Conservation (phyloP, 2,888 invertebrate genomes). For the Chrysolina americana region DNA sequence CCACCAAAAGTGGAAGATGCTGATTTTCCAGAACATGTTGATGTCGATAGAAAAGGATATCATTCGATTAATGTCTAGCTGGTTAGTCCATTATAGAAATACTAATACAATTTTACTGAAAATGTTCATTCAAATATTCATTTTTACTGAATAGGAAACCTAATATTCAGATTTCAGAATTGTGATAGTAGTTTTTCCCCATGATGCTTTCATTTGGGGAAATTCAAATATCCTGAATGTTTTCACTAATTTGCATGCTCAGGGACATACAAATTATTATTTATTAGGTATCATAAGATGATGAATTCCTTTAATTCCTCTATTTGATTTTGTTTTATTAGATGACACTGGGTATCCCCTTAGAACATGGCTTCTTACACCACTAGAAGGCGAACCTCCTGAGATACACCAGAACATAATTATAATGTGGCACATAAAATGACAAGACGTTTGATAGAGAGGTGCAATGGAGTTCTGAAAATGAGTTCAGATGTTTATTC, state of each 20-base stretch:
- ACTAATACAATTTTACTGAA: too few species aligned
- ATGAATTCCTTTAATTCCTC: too few species aligned
- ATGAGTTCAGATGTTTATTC: too few species aligned
- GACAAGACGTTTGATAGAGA: too few species aligned
- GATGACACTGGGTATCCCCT: too few species aligned
- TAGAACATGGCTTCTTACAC: too few species aligned
- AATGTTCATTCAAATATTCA: background rate
- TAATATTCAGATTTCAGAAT: background rate
- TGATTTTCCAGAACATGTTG: slow-evolving; percentile 36
- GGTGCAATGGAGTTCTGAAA: too few species aligned
- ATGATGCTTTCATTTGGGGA: slow-evolving; percentile 34
- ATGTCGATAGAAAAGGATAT: slow-evolving; percentile 41
- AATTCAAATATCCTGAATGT: background rate
- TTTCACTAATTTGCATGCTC: background rate
- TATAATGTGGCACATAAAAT: too few species aligned
- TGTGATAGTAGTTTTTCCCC: background rate
- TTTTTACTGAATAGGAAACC: too few species aligned
- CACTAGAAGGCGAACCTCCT: too few species aligned
- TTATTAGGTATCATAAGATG: background rate
- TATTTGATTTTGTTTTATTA: too few species aligned
- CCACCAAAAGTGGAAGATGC: slow-evolving; percentile 38
- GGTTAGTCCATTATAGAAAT: slow-evolving; percentile 24
- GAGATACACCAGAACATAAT: too few species aligned
- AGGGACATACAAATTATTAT: background rate
- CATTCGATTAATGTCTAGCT: slow-evolving; percentile 44